Percentiles rank a stretch among this genome's conserved stretches.
phyloP scores from a whole-genome alignment of 2,113 vertebrate genomes.

The Condylura cristata region DNA sequence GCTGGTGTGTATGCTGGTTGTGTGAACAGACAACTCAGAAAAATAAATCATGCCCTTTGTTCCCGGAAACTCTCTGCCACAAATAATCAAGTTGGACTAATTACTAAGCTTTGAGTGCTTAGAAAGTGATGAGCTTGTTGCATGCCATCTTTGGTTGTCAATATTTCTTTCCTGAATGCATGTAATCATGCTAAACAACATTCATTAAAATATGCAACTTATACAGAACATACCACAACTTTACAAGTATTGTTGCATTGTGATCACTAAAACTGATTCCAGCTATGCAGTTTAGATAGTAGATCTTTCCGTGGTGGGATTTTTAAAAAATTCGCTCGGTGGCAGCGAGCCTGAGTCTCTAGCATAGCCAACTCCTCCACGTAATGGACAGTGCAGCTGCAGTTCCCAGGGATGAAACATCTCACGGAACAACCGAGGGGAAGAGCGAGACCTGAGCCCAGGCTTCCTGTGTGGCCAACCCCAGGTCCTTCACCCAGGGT shows the following conservation, averaged over 20 bases:
- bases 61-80: not conserved
- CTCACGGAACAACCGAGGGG: not conserved
- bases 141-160: not conserved
- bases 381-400: not conserved
- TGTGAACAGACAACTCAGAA: not conserved
- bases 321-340: not conserved
- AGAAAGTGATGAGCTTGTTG: not conserved
- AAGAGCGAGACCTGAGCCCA: not conserved
- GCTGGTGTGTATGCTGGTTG: no score
- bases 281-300: not conserved
- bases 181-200: not conserved
- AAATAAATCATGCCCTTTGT: not conserved
- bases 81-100: not conserved
- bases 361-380: not conserved
- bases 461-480: not conserved
- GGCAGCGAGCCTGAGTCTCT: not conserved
- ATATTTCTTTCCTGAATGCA: not conserved
- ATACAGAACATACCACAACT: not conserved
- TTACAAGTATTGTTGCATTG: not conserved
- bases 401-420: not conserved
- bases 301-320: not conserved
- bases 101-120: not conserved
- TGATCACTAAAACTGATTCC: not conserved
- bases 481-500: not conserved
- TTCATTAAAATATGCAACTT: not conserved